phyloP scores from a whole-genome alignment of 2,797 vertebrate genomes.

The Triplophysa yarkandensis region DNA sequence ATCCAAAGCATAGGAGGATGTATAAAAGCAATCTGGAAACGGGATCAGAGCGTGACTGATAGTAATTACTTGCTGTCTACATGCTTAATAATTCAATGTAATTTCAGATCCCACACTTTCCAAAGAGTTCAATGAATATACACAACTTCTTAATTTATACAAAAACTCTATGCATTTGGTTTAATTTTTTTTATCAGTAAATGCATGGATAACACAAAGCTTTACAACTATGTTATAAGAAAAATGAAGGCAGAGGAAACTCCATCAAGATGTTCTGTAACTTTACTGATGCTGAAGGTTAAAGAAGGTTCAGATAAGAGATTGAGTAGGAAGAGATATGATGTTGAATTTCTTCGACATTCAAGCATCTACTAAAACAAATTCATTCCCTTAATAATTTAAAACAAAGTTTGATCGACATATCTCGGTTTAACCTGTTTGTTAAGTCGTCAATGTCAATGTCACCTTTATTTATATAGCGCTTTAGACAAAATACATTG shows the following conservation, averaged over 20 bases:
- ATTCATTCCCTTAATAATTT: no score
- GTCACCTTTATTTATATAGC: no score
- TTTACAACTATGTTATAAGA: no score
- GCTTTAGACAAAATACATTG: no score
- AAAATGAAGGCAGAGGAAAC: neutral
- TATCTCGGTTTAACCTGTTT: no score
- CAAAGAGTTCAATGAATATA: slow-evolving; percentile 57
- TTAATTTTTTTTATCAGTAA: no score
- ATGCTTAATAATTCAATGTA: slow-evolving; percentile 94
- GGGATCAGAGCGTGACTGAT: slow-evolving; percentile 82
- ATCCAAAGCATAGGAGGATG: slow-evolving; percentile 75
- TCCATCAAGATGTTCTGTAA: slow-evolving; percentile 39
- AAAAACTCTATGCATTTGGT: neutral
- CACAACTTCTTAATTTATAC: neutral
- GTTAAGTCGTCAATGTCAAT: no score
- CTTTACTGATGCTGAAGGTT: slow-evolving; percentile 2
- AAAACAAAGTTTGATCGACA: no score
- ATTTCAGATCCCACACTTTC: slow-evolving; percentile 89
- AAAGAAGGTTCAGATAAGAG: slow-evolving; percentile 1
- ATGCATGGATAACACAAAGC: neutral
- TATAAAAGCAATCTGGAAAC: slow-evolving; percentile 86
- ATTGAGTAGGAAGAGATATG: no score
- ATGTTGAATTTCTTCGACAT: no score
- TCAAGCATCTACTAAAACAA: no score
- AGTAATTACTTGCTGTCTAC: slow-evolving; percentile 86